These are phyloP conservation scores for Aphaenogaster floridana DNA, from an alignment of 1,140 invertebrate species.

Conservation along the genomic window DNA sequence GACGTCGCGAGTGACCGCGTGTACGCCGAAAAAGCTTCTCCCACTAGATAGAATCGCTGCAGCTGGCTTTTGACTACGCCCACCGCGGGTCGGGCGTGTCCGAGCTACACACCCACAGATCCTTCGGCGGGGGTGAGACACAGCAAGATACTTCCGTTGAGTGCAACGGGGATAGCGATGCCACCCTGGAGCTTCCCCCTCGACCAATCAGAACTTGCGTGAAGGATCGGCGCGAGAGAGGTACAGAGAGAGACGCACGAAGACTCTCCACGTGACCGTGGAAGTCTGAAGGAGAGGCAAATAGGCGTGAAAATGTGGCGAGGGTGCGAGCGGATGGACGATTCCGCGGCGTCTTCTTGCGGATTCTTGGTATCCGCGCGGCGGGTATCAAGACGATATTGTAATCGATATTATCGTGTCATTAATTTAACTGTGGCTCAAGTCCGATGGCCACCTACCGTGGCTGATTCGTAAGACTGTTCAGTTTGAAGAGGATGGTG, in stretches of 20 bases:
- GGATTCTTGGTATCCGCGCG: constrained; percentile 53
- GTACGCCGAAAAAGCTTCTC: constrained; percentile 76
- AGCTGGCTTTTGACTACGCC: constrained; percentile 72
- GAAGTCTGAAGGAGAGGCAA: constrained; percentile 48
- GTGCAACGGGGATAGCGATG: constrained; percentile 26
- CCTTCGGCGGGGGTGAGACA: constrained; percentile 1
- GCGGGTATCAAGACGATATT: constrained; percentile 47
- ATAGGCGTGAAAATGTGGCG: constrained; percentile 48
- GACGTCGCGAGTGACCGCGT: constrained; percentile 78
- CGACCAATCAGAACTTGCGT: constrained; percentile 52
- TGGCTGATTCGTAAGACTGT: constrained; percentile 9
- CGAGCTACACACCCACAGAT: constrained; percentile 75
- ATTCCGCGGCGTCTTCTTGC: constrained; percentile 52
- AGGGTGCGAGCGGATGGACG: constrained; percentile 61
- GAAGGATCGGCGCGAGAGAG: constrained; percentile 38
- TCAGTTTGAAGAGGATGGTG: constrained; percentile 2
- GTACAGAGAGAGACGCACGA: constrained; percentile 44
- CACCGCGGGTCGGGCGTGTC: constrained; percentile 64
- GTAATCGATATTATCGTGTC: constrained; percentile 68
- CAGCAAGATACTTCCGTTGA: not conserved
- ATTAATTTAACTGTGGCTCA: constrained; percentile 63
- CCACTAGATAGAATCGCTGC: constrained; percentile 71
- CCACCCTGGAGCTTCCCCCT: constrained; percentile 50
- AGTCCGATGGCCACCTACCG: constrained; percentile 26
- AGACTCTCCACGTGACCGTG: constrained; percentile 54